A percentile compares a stretch with the other conserved stretches of the same genome.
Conservation (phyloP, 2,113 vertebrate genomes). For the Apodemus sylvaticus region DNA sequence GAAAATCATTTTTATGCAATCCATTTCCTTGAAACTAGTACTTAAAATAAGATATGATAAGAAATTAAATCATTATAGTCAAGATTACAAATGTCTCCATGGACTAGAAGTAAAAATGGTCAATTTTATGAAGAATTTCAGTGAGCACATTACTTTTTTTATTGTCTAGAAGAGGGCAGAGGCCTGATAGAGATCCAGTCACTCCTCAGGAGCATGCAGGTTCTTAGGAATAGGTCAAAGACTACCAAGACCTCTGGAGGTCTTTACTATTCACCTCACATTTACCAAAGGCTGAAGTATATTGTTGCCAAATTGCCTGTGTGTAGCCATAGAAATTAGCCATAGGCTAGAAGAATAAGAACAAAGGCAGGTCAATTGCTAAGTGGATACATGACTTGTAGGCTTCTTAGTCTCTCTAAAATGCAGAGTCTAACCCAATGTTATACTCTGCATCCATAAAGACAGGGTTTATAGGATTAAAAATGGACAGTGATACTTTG, state of each 20-base stretch:
- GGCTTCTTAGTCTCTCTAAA: neutral
- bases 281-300: neutral
- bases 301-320: neutral
- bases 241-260: neutral
- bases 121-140: neutral
- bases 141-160: neutral
- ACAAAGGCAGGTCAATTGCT: neutral
- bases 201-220: neutral
- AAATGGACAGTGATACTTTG: neutral
- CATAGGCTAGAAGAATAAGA: neutral
- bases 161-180: neutral
- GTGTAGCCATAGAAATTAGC: neutral
- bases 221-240: neutral
- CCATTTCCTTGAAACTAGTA: neutral
- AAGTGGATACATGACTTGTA: neutral
- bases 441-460: neutral
- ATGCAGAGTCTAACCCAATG: too few species aligned
- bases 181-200: neutral
- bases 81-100: neutral
- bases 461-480: neutral
- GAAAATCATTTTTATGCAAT: neutral
- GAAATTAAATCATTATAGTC: neutral
- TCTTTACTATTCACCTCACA: too few species aligned
- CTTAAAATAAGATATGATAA: neutral
- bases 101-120: neutral